Percentiles rank a stretch among this genome's conserved stretches.
phyloP scores from a whole-genome alignment of 1,140 invertebrate species.

The Trichomalopsis sarcophagae region DNA sequence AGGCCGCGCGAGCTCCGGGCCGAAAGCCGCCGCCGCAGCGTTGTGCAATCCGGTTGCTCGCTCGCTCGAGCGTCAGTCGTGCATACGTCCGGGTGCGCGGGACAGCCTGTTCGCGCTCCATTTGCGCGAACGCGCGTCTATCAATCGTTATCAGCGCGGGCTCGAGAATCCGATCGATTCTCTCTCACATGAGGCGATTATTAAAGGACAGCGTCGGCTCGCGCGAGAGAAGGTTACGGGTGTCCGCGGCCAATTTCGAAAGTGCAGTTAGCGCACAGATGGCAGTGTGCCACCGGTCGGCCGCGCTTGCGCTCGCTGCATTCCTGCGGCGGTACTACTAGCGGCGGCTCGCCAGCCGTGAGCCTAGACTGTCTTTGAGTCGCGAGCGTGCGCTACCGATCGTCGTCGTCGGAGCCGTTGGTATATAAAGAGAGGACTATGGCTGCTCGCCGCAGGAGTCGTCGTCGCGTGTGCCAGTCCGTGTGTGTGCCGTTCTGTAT shows the following conservation, averaged over 20 bases:
- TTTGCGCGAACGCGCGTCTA: too few species aligned
- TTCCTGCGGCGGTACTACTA: background rate
- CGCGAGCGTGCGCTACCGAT: constrained; percentile 18
- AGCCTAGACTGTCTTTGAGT: constrained; percentile 37
- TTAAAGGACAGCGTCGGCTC: constrained; percentile 30
- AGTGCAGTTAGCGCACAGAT: background rate
- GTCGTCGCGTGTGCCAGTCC: background rate
- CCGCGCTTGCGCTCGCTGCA: background rate
- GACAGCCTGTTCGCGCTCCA: too few species aligned
- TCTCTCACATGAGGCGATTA: background rate
- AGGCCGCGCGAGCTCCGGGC: background rate
- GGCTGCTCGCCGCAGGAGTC: too few species aligned
- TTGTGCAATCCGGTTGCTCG: background rate
- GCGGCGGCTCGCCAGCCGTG: background rate
- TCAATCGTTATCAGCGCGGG: too few species aligned
- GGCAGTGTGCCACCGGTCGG: constrained; percentile 33
- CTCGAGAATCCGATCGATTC: too few species aligned
- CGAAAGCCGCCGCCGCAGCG: background rate
- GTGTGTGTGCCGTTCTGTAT: background rate
- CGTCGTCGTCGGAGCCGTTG: background rate
- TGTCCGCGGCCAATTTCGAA: constrained; percentile 16
- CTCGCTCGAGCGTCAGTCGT: too few species aligned
- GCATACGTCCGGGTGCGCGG: too few species aligned
- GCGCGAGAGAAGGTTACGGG: constrained; percentile 16
- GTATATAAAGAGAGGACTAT: background rate